These are phyloP conservation scores for Eulemur mongoz DNA, from an alignment of 2,797 vertebrate genomes.

Conservation along the genomic window DNA sequence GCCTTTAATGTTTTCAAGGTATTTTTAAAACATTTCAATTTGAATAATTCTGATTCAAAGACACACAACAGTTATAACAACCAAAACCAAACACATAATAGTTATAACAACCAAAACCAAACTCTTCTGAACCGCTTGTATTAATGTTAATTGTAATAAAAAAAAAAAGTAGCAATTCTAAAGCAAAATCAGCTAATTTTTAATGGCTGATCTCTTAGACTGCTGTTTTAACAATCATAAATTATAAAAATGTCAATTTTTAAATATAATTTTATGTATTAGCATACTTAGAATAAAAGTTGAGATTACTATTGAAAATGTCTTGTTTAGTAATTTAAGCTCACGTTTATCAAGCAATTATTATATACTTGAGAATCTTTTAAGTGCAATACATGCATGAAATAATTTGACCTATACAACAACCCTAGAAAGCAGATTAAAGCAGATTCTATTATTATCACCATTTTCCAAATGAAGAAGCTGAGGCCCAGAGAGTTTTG, in stretches of 20 bases:
- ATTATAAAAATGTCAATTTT: not conserved
- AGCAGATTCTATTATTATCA: not conserved
- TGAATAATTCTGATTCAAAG: not conserved
- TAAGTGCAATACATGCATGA: not conserved
- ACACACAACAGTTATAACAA: not conserved
- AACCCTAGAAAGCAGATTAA: not conserved
- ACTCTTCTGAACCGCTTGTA: not conserved
- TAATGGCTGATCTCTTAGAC: not conserved
- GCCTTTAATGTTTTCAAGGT: not conserved
- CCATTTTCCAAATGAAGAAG: not conserved
- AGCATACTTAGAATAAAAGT: not conserved
- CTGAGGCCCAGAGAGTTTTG: not conserved
- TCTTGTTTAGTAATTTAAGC: not conserved
- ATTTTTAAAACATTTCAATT: not conserved
- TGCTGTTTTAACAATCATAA: not conserved
- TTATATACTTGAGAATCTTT: not conserved
- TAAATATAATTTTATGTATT: not conserved
- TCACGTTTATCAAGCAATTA: not conserved
- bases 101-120: not conserved
- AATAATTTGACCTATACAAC: not conserved
- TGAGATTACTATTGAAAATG: not conserved
- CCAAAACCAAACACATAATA: not conserved
- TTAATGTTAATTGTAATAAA: not conserved
- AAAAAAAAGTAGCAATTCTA: not conserved
- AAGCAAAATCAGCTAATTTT: conserved; percentile 23